These are phyloP conservation scores for Drosophila kohkoa DNA, from an alignment of 1,140 invertebrate species.

Conservation along the genomic window DNA sequence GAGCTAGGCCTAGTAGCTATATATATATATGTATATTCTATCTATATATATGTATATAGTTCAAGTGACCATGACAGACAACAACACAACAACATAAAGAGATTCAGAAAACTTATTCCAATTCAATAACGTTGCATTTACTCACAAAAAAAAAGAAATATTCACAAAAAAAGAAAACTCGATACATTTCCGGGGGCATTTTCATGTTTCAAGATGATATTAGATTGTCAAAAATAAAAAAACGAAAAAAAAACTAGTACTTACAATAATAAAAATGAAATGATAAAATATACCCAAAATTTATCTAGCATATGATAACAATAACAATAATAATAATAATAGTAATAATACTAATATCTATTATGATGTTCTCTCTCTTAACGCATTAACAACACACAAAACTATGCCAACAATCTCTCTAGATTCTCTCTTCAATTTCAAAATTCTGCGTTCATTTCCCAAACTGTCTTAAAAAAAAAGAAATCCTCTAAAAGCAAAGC, in stretches of 20 bases:
- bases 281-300: constrained; percentile 9
- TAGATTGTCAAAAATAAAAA: constrained; percentile 9
- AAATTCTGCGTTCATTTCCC: too few relatives aligned
- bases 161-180: not conserved
- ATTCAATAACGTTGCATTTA: not conserved
- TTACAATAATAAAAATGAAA: constrained; percentile 4
- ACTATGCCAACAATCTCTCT: constrained; percentile 1
- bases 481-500: not conserved
- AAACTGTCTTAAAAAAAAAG: too few relatives aligned
- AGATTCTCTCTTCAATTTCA: too few relatives aligned
- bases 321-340: not conserved
- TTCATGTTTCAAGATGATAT: constrained; percentile 10
- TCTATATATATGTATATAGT: constrained; percentile 4
- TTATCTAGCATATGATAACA: constrained; percentile 13
- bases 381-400: constrained; percentile 1
- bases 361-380: constrained; percentile 6
- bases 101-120: not conserved
- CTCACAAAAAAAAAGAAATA: constrained; percentile 19
- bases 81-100: not conserved
- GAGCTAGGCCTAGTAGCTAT: constrained; percentile 31
- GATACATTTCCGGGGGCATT: constrained; percentile 5
- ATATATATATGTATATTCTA: constrained; percentile 4
- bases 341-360: not conserved
- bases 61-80: constrained; percentile 2
- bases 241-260: not conserved